A percentile compares a stretch with the other conserved stretches of the same genome.
Evolutionary conservation across 2,888 invertebrate species (phyloP).

Genomic region (Drosophila acutilabella): DNA sequence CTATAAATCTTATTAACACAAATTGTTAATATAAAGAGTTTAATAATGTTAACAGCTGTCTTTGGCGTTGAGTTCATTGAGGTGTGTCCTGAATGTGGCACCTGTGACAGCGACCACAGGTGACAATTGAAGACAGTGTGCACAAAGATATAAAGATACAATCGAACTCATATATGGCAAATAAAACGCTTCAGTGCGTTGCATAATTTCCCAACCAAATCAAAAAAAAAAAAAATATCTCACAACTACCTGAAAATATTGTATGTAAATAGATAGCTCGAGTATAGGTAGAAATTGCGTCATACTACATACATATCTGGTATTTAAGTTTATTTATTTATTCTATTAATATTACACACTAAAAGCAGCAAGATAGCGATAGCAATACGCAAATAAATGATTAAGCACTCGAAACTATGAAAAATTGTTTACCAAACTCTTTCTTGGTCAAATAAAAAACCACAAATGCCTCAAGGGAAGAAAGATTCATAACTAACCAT

Average conservation of each 20-base stretch:
- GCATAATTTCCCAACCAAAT: slow-evolving; percentile 43
- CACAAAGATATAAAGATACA: slow-evolving; percentile 11
- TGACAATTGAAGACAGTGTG: slow-evolving; percentile 42
- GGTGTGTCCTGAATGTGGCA: slow-evolving; percentile 60
- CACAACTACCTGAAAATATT: slow-evolving; percentile 59
- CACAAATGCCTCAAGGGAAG: slow-evolving; percentile 32
- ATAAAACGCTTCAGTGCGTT: slow-evolving; percentile 65
- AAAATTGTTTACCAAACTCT: slow-evolving; percentile 28
- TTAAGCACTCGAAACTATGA: slow-evolving; percentile 47
- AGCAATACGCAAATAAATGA: slow-evolving; percentile 58
- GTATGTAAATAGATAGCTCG: slow-evolving; percentile 56
- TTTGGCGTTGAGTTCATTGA: slow-evolving; percentile 36
- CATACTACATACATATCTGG: slow-evolving; percentile 35
- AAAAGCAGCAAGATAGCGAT: slow-evolving; percentile 43
- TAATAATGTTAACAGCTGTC: slow-evolving; percentile 30
- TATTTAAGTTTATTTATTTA: slow-evolving; percentile 63
- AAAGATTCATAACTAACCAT: slow-evolving; percentile 37
- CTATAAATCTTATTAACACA: neutral
- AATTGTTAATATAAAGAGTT: slow-evolving; percentile 40
- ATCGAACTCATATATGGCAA: slow-evolving; percentile 17
- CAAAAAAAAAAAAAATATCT: slow-evolving; percentile 42
- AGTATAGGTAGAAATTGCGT: slow-evolving; percentile 38
- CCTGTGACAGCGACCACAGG: slow-evolving; percentile 53
- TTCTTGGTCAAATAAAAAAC: slow-evolving; percentile 24
- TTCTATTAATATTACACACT: slow-evolving; percentile 63